Evolutionary conservation across 2,113 vertebrate genomes (phyloP).

Genomic region (Onychorhynchus coronatus): DNA sequence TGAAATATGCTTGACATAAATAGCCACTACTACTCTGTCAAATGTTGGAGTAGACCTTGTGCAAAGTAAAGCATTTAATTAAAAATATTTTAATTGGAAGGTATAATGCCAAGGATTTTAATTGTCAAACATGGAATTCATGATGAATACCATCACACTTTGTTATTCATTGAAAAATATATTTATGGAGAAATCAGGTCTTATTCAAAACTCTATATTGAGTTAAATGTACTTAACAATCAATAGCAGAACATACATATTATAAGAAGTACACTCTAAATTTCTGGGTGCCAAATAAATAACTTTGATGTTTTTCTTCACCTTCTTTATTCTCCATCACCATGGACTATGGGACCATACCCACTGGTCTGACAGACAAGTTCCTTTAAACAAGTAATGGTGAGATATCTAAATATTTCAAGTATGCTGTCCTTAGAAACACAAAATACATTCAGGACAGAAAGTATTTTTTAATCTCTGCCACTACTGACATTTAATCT

Average conservation of each 20-base stretch:
- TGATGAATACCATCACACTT: background rate
- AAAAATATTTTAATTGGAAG: constrained; percentile 13
- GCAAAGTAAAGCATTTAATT: constrained; percentile 48
- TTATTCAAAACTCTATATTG: background rate
- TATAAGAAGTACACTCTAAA: background rate
- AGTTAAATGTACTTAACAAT: background rate
- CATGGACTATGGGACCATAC: background rate
- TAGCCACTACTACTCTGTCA: background rate
- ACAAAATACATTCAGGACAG: background rate
- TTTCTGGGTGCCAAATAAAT: background rate
- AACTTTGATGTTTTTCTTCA: background rate
- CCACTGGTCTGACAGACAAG: background rate
- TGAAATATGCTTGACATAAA: background rate
- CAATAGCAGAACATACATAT: background rate
- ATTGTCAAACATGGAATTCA: background rate
- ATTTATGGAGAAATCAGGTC: background rate
- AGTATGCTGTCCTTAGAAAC: background rate
- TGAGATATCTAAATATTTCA: background rate
- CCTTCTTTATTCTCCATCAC: background rate
- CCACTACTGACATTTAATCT: background rate
- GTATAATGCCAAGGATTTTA: constrained; percentile 16
- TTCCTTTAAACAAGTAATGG: constrained; percentile 10
- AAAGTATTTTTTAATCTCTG: background rate
- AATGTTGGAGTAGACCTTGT: background rate
- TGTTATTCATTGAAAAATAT: background rate